These are phyloP conservation scores for Maniola jurtina DNA, from an alignment of 1,140 invertebrate genomes.

Conservation along the genomic window DNA sequence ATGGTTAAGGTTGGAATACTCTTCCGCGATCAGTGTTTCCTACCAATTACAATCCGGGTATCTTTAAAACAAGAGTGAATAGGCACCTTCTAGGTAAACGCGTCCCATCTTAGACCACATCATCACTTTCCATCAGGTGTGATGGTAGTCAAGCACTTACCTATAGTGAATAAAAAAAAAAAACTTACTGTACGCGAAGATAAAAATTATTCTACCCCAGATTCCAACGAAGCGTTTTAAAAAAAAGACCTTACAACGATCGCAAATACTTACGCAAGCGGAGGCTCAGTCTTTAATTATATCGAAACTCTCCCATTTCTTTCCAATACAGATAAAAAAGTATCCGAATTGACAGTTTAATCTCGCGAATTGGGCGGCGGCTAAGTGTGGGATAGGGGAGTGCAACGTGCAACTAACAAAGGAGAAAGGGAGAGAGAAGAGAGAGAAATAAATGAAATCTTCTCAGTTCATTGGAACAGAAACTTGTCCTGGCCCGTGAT, in stretches of 20 bases:
- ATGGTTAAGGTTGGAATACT: too few relatives aligned
- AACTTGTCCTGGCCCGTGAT: conserved; percentile 42
- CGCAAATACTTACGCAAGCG: background rate
- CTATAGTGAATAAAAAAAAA: too few relatives aligned
- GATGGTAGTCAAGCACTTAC: too few relatives aligned
- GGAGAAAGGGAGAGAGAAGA: conserved; percentile 14
- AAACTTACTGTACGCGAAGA: too few relatives aligned
- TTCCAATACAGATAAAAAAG: conserved; percentile 30
- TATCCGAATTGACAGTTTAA: conserved; percentile 68
- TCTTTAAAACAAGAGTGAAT: too few relatives aligned
- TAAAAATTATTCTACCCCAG: too few relatives aligned
- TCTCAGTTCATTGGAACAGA: conserved; percentile 44
- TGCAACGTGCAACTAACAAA: conserved; percentile 26
- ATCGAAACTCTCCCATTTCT: conserved; percentile 13
- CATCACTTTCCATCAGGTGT: too few relatives aligned
- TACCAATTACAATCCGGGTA: too few relatives aligned
- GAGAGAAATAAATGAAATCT: conserved; percentile 43
- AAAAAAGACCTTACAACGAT: background rate
- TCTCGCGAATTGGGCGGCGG: conserved; percentile 53
- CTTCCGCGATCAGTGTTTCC: too few relatives aligned
- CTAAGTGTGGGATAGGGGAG: conserved; percentile 34
- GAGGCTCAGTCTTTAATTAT: background rate
- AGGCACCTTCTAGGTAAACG: too few relatives aligned
- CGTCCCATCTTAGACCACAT: too few relatives aligned
- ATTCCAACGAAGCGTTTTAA: background rate